A percentile compares a stretch with the other conserved stretches of the same genome.
Evolutionary conservation across 2,888 invertebrate species (phyloP).

Genomic region (Drosophila hamatofila): DNA sequence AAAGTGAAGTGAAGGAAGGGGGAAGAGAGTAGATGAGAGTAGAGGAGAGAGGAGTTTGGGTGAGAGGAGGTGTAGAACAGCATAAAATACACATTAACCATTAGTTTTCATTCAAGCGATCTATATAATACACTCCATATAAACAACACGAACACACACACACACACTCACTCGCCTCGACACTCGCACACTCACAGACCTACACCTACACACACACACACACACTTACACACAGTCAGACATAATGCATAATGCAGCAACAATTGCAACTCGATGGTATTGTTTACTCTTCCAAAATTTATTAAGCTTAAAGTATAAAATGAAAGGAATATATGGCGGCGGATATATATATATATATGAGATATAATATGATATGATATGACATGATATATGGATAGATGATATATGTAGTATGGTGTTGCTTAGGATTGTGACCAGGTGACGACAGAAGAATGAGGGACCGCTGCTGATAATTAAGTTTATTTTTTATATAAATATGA

Average conservation of each 20-base stretch:
- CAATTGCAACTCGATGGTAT: conserved; percentile 81
- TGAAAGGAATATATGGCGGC: conserved; percentile 33
- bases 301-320: conserved; percentile 73
- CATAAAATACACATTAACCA: conserved; percentile 70
- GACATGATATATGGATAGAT: conserved; percentile 10
- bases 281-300: conserved; percentile 81
- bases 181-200: conserved; percentile 34
- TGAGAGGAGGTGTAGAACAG: conserved; percentile 66
- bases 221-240: conserved; percentile 43
- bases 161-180: conserved; percentile 38
- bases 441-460: conserved; percentile 40
- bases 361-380: conserved; percentile 46
- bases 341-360: conserved; percentile 39
- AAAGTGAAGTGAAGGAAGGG: conserved; percentile 55
- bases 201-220: conserved; percentile 37
- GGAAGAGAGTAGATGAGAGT: conserved; percentile 26
- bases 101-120: conserved; percentile 73
- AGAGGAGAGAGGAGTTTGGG: conserved; percentile 49
- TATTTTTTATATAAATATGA: conserved; percentile 82
- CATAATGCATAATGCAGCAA: conserved; percentile 76
- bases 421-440: conserved; percentile 37
- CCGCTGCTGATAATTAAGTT: conserved; percentile 78
- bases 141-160: conserved; percentile 4
- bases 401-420: conserved; percentile 48
- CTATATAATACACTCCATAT: conserved; percentile 59